Percentiles rank a stretch among this genome's conserved stretches.
These are phyloP conservation scores for Platorchestia sp. DNA, from an alignment of 1,140 invertebrate species.

Conservation along the genomic window DNA sequence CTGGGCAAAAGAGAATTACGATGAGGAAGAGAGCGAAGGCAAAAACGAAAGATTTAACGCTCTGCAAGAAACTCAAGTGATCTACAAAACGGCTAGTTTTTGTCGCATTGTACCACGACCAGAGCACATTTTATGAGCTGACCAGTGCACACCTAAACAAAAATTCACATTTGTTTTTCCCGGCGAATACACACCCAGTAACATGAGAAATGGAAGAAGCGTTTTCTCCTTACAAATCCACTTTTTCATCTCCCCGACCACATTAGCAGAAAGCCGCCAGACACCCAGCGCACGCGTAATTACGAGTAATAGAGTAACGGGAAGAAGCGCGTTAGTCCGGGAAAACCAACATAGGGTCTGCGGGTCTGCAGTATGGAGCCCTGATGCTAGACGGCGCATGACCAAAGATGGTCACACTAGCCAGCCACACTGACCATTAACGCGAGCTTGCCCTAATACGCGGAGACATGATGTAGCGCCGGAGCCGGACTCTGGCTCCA, in stretches of 20 bases:
- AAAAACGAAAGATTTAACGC: neutral
- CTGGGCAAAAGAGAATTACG: too few relatives aligned
- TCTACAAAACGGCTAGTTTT: neutral
- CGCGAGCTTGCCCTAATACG: neutral
- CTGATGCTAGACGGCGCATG: neutral
- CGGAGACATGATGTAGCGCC: neutral
- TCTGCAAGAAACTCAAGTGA: neutral
- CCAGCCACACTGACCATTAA: constrained; percentile 3
- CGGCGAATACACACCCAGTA: neutral
- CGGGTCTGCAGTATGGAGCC: neutral
- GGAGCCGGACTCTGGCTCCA: constrained; percentile 30
- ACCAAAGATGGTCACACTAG: constrained; percentile 31
- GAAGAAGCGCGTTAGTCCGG: neutral
- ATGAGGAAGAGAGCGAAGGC: neutral
- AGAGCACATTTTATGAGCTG: neutral
- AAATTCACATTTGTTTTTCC: neutral
- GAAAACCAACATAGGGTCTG: neutral
- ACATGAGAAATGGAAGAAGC: neutral
- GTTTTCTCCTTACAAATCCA: neutral
- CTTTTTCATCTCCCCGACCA: neutral
- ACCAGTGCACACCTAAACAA: neutral
- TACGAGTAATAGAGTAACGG: neutral
- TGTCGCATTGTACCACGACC: neutral
- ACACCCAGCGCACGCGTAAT: neutral
- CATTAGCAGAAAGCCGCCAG: neutral